phyloP scores from a whole-genome alignment of 2,797 vertebrate genomes.

The Myotis myotis region DNA sequence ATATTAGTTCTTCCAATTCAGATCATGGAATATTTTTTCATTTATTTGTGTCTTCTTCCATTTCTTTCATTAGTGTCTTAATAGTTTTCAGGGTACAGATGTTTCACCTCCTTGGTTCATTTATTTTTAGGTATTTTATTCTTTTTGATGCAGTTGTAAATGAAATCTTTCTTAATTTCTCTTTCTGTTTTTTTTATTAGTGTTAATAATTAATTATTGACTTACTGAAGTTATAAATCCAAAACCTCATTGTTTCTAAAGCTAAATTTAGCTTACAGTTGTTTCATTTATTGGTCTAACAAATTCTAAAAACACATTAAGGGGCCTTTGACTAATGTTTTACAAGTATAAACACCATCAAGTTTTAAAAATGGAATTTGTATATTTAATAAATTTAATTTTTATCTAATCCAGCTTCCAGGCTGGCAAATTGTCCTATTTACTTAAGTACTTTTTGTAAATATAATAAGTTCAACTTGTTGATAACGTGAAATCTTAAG shows the following conservation, averaged over 20 bases:
- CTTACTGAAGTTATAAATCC: not conserved
- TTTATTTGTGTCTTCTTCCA: not conserved
- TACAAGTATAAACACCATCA: conserved; percentile 3
- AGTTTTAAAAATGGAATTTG: not conserved
- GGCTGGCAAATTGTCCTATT: not conserved
- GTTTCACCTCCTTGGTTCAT: not conserved
- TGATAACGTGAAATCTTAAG: conserved; percentile 9
- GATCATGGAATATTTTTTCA: not conserved
- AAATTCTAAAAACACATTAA: not conserved
- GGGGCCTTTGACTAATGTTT: not conserved
- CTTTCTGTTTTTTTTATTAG: not conserved
- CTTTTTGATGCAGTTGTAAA: not conserved
- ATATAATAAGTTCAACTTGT: not conserved
- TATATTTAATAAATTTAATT: not conserved
- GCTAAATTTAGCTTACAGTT: not conserved
- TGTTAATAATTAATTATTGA: conserved; percentile 5
- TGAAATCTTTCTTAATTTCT: not conserved
- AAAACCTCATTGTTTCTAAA: not conserved
- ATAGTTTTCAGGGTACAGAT: not conserved
- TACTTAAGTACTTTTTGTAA: not conserved
- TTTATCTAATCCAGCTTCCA: not conserved
- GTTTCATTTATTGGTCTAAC: not conserved
- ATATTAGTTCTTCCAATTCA: not conserved
- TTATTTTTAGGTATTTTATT: not conserved
- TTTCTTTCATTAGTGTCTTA: not conserved